Evolutionary conservation across 2,797 vertebrate species (phyloP), one percentile per base, ranked within the genome.

Genomic region (Ctenopoma multispine): DNA sequence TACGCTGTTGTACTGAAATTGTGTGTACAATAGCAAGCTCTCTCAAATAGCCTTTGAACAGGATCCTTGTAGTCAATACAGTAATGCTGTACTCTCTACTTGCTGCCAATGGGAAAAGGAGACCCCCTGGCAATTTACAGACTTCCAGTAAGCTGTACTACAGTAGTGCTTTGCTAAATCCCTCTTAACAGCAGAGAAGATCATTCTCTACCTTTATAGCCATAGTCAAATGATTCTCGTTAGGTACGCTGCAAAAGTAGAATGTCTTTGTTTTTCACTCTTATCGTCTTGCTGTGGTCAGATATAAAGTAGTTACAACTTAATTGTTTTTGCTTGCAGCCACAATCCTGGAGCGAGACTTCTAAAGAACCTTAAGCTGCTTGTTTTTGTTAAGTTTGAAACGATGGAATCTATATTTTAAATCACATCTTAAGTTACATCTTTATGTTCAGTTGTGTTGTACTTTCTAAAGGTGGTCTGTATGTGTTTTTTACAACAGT

Each of bases 61-160:
- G 1, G 5, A 67, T 62, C 21, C 23, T 60, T 63, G 46, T 51
- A 71, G 63, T 80, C 56, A 64, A 46, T 66, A 68, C 8, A 56
- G 41, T 63, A 54, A 68, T 23, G 44, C 48, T 29, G 1, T 38
- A 53, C 13, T 38, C 61, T 60, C 49, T 61, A 46, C 62, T 46
- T 56, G 46, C 40, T 84, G 69, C 79, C 69, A 79, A 49, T 70
- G 63, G 57, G 66, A 63, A 58, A 72, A 59, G 7, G 63, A 74
- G 58, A 70, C 48, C 82, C 40, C 49, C 18, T 54, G 66, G 49
- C 69, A 78, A 82, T 86, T 67, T 68, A 72, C 43, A 72, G 51
- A 47, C 27, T 51, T 50, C 53, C 69, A 69, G 47, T 77, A 69
- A 64, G 29, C 72, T 78, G 51, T 75, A 75, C 43, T 55, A 65